Evolutionary conservation across 1,140 invertebrate species (phyloP).

Genomic region (Sitophilus oryzae): DNA sequence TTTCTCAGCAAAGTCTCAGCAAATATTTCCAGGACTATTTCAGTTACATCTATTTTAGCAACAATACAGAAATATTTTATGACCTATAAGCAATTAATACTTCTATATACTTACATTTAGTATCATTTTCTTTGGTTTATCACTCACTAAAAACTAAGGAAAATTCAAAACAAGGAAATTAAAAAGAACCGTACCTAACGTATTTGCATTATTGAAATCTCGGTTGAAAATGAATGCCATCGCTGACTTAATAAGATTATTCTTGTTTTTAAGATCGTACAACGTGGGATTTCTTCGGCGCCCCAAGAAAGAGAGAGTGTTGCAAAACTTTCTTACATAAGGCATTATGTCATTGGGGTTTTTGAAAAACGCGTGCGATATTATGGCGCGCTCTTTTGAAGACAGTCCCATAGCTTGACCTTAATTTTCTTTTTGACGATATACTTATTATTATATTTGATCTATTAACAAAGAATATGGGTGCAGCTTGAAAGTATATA

Average conservation of each 20-base stretch:
- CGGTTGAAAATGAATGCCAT: constrained; percentile 1
- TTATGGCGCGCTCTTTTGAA: background rate
- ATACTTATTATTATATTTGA: background rate
- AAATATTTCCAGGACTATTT: too few relatives aligned
- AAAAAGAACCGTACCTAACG: background rate
- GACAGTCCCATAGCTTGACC: background rate
- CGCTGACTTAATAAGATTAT: background rate
- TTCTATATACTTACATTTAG: background rate
- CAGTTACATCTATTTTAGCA: too few relatives aligned
- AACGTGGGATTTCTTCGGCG: constrained; percentile 5
- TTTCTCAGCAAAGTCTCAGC: too few relatives aligned
- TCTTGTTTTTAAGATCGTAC: background rate
- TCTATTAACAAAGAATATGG: too few relatives aligned
- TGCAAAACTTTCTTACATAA: constrained; percentile 16
- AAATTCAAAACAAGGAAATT: background rate
- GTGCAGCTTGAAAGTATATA: too few relatives aligned
- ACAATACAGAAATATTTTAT: too few relatives aligned
- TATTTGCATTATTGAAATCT: background rate
- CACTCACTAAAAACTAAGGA: background rate
- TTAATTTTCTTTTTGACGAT: background rate
- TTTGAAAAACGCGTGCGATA: background rate
- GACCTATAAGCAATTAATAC: too few relatives aligned
- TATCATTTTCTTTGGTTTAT: background rate
- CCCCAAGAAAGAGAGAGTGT: constrained; percentile 13
- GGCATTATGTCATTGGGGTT: constrained; percentile 16